Percentiles rank a stretch among this genome's conserved stretches.
phyloP scores from a whole-genome alignment of 2,113 vertebrate species.

The Phalacrocorax aristotelis region DNA sequence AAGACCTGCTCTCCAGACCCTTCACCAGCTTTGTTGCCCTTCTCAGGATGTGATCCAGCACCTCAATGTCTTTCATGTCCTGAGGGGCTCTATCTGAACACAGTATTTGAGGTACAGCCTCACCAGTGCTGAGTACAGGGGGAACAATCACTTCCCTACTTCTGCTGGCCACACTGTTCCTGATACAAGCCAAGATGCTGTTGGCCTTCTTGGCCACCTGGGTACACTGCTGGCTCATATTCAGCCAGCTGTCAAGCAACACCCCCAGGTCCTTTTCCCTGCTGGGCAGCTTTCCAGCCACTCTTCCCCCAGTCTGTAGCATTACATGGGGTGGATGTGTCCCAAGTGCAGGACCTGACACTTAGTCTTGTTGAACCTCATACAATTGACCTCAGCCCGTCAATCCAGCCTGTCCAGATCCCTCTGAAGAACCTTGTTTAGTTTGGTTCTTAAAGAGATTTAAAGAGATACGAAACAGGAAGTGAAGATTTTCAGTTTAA shows the following conservation, averaged over 20 bases:
- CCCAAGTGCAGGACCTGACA: background rate
- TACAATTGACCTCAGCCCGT: background rate
- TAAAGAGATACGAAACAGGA: background rate
- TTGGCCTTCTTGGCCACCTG: background rate
- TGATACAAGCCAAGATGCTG: background rate
- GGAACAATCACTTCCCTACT: background rate
- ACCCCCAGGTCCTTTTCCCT: background rate
- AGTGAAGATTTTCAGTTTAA: background rate
- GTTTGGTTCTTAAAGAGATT: background rate
- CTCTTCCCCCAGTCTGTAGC: background rate
- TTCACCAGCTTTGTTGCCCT: background rate
- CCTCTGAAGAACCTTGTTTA: background rate
- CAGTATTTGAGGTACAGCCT: fast-evolving
- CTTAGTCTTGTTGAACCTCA: background rate
- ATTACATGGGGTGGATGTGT: background rate
- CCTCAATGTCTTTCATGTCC: background rate
- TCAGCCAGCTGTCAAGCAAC: fast-evolving
- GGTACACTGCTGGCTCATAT: background rate
- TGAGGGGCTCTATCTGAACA: background rate
- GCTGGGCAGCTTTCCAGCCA: background rate
- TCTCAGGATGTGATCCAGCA: fast-evolving
- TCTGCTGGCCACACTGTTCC: background rate
- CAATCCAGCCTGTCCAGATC: background rate
- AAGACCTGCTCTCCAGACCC: background rate
- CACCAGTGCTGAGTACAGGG: background rate